phyloP scores from a whole-genome alignment of 2,113 vertebrate species.

The Lates calcarifer region DNA sequence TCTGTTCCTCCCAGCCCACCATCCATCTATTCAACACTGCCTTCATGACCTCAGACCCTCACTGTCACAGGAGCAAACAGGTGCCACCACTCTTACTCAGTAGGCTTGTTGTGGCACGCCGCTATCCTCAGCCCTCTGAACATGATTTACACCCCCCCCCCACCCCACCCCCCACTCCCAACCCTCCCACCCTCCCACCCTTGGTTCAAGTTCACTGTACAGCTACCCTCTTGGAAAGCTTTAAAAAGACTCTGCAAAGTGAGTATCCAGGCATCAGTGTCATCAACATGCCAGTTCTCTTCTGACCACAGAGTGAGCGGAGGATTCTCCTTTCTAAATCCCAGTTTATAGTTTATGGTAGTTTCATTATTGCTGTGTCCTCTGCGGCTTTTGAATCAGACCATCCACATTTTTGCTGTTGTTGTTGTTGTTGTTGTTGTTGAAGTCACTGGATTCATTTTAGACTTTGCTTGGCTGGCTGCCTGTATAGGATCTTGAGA shows the following conservation, averaged over 20 bases:
- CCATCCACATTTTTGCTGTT: background rate
- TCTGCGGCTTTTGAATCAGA: background rate
- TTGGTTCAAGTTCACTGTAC: constrained; percentile 57
- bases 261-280: constrained; percentile 50
- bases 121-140: constrained; percentile 16
- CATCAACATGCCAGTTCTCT: constrained; percentile 32
- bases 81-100: constrained; percentile 74
- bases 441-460: constrained; percentile 7
- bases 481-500: background rate
- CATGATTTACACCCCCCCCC: constrained; percentile 16
- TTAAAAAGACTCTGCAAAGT: constrained; percentile 68
- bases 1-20: constrained; percentile 31
- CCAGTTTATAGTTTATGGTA: background rate
- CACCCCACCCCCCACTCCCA: background rate
- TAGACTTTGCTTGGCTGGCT: background rate
- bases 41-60: constrained; percentile 57
- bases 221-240: constrained; percentile 69
- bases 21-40: constrained; percentile 50
- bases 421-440: background rate
- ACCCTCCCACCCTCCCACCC: too few species aligned
- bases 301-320: constrained; percentile 5
- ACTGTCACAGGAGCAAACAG: constrained; percentile 76
- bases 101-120: constrained; percentile 68
- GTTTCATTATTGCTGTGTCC: background rate
- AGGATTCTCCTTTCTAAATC: constrained; percentile 17